Evolutionary conservation across 2,113 vertebrate species (phyloP).

Genomic region (Thomomys bottae): DNA sequence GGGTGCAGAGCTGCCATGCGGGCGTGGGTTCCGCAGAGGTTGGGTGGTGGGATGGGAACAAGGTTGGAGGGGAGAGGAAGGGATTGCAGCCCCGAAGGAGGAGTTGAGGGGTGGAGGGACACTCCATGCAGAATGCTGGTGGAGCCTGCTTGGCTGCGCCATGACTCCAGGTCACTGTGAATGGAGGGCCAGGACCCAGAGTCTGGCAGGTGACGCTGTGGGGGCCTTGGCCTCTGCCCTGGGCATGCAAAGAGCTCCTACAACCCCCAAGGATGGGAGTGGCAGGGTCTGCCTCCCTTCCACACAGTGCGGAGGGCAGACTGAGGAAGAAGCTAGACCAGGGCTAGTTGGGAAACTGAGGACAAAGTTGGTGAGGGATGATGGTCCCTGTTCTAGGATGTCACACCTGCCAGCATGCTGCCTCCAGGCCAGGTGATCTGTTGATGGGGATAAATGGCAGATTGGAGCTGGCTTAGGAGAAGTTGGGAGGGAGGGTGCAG

Average conservation of each 20-base stretch:
- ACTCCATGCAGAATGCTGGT: neutral
- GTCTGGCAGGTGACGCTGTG: accelerated
- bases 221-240: neutral
- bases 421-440: neutral
- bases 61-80: neutral
- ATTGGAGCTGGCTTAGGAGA: neutral
- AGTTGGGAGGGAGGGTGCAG: neutral
- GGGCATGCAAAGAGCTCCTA: neutral
- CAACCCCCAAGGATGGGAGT: neutral
- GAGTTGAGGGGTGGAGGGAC: neutral
- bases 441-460: neutral
- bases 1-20: too few relatives aligned
- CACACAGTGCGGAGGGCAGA: neutral
- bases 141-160: neutral
- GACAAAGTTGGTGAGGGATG: neutral
- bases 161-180: neutral
- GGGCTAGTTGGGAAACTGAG: neutral
- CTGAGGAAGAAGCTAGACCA: neutral
- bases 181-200: too few relatives aligned
- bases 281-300: neutral
- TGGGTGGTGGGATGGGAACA: neutral
- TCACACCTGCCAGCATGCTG: neutral
- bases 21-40: neutral
- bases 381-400: too few relatives aligned
- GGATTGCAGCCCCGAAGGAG: accelerated